Conservation (phyloP, 23 tunicate species). For the Ascidia mentula region DNA sequence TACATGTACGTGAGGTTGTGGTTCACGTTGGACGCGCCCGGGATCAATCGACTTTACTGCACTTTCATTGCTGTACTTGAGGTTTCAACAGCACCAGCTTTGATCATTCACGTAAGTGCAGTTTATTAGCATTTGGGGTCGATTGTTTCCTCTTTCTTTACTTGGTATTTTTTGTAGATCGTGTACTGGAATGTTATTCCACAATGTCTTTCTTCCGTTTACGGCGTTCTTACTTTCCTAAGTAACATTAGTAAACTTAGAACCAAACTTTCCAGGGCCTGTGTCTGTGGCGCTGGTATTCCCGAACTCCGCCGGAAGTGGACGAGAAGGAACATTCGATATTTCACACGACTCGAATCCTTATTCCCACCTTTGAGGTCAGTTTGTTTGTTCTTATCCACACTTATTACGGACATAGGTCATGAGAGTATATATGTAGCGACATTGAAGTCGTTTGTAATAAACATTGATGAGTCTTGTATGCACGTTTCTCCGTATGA, state of each 20-base stretch:
- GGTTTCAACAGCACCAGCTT: constrained; percentile 63
- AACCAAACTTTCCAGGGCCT: constrained; percentile 27
- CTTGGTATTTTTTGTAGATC: too few species aligned
- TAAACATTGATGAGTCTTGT: too few species aligned
- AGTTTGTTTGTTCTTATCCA: too few species aligned
- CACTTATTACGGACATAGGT: too few species aligned
- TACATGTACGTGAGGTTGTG: constrained; percentile 71
- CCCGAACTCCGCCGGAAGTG: constrained; percentile 33
- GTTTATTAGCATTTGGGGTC: constrained; percentile 36
- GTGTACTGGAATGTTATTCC: too few species aligned
- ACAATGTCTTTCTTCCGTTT: too few species aligned
- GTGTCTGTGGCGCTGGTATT: constrained; percentile 63
- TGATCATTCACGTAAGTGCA: constrained; percentile 43
- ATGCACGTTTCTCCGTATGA: too few species aligned
- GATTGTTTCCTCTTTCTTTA: too few species aligned
- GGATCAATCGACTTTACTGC: constrained; percentile 75
- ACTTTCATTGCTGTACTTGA: constrained; percentile 67
- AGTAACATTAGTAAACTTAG: too few species aligned
- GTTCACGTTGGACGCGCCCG: constrained; percentile 80
- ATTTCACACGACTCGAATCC: constrained; percentile 56
- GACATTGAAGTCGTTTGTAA: too few species aligned
- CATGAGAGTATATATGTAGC: too few species aligned
- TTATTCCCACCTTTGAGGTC: constrained; percentile 77
- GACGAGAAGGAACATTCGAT: constrained; percentile 45
- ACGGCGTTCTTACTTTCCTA: too few species aligned